phyloP scores from a whole-genome alignment of 2,113 vertebrate species.

The Dicaeum eximium region DNA sequence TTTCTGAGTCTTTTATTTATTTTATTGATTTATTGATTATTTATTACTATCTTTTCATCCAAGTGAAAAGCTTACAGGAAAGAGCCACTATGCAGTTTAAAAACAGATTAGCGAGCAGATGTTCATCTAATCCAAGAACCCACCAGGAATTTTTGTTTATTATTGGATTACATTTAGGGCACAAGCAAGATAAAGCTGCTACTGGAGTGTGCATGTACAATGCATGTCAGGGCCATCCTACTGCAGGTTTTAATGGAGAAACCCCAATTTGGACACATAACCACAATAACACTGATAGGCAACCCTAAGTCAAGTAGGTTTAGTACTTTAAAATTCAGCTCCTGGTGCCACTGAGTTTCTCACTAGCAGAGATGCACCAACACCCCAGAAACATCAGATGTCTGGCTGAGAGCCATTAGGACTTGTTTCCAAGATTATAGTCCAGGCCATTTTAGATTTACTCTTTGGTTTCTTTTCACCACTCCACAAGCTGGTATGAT shows the following conservation, averaged over 20 bases:
- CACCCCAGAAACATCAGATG: not conserved
- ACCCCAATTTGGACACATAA: not conserved
- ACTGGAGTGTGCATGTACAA: not conserved
- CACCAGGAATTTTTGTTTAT: not conserved
- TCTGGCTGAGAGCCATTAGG: not conserved
- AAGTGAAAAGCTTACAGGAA: not conserved
- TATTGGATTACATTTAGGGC: not conserved
- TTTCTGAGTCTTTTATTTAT: not conserved
- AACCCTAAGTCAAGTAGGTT: not conserved
- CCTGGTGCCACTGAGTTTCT: not conserved
- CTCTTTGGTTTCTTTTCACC: not conserved
- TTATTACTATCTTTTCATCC: not conserved
- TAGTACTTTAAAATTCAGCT: not conserved
- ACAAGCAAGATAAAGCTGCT: not conserved
- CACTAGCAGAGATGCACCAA: not conserved
- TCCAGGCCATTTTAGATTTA: not conserved
- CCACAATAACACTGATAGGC: not conserved
- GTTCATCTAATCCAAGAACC: not conserved
- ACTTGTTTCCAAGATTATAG: not conserved
- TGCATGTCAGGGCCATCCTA: not conserved
- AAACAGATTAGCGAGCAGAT: constrained; percentile 23
- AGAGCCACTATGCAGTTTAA: not conserved
- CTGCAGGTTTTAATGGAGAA: not conserved
- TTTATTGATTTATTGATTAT: not conserved
- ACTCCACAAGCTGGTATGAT: not conserved